Evolutionary conservation across 2,113 vertebrate species (phyloP), one percentile per base, ranked within the genome.

Genomic region (Orcinus orca): DNA sequence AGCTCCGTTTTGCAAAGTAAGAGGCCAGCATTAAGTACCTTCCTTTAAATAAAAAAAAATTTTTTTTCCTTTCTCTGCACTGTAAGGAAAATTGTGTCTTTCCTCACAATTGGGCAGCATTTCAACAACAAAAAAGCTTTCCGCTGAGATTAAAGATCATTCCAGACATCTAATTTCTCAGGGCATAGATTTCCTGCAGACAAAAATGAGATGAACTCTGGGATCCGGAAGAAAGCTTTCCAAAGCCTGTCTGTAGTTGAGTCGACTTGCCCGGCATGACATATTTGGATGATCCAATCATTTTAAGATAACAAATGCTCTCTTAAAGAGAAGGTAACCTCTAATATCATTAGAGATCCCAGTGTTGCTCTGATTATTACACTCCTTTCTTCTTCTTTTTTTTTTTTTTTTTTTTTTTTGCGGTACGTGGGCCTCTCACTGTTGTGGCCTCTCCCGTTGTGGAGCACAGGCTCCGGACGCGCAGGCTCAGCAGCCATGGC

Each of bases 291-390:
- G 88, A 94, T 53, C 47, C 50, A 83, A 91, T 95, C 82, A 87
- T 60, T 94, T 85, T 55, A 86, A 95, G 87, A 85, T 63, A 97
- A 94, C 41, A 95, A 82, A 88, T 50, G 23, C 70, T 89, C 47
- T 88, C 62, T 97, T 82, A 60, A 97, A 83, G 63, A 87, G 47
- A 93, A 94, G 33, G 87, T 70, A 94, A 89, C 50, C 71, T 96
- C 31, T 87, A 76, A 93, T 94, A 76, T 88, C 81, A 91, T 94
- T 97, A 95, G 86, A 77, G 91, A 85, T 36, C 36, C 47, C 14
- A 12, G 44, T 62, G 44, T 79, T 36, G 31, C 53, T 93, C 33
- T 96, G 88, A 74, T 50, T 93, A 55, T 93, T 89, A 81, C 1
- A 83, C 65, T 82, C 86, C 86, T 95, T 92, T 70, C 68, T 93